Evolutionary conservation across 2,888 invertebrate genomes (phyloP), one percentile per base, ranked within the genome.

Genomic region (Drosophila anomelani): DNA sequence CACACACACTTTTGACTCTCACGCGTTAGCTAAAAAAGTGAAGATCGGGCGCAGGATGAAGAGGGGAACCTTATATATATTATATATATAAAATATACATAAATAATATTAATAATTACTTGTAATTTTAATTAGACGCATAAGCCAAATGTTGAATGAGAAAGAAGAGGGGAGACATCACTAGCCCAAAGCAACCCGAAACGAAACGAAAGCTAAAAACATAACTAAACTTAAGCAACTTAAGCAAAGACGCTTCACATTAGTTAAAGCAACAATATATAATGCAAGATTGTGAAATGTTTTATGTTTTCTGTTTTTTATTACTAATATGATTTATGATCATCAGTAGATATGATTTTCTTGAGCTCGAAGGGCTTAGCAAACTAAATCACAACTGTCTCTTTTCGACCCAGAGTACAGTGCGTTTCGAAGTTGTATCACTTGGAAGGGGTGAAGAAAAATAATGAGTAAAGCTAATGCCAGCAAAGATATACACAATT

Each of bases 1-100:
- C 84, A 84, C 89, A 88, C 81, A 88, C 81, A 84, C 86, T 84
- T 84, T 88, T 84, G 70, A 88, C 71, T 84, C 88, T 81, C 86
- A 69, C 88, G 86, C 83, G 61, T 80, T 62, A 58, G 38, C 63
- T 61, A 67, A 26, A 26, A 26, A 76, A 55, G 69, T 41, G 70
- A 69, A 49, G 70, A 56, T 69, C 70, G 57, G 69, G 68, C 55
- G 46, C 39, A 47, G 64, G 41, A 67, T 7, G 49, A 49, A 10
- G 29, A 29, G 47, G 10, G 60, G 26, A 74, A 76, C 67, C 46
- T 68, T 62, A 84, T 77, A 78, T 68, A 75, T 62, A 55, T 68
- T 63, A 69, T 80, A 79, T 62, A 79, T 67, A 62, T 68, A 51
- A 77, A 43, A 73, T 67, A 60, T 56, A 57, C 17, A 72, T 63